Conservation (phyloP, 2,113 vertebrate species). For the Oxyruncus cristatus region DNA sequence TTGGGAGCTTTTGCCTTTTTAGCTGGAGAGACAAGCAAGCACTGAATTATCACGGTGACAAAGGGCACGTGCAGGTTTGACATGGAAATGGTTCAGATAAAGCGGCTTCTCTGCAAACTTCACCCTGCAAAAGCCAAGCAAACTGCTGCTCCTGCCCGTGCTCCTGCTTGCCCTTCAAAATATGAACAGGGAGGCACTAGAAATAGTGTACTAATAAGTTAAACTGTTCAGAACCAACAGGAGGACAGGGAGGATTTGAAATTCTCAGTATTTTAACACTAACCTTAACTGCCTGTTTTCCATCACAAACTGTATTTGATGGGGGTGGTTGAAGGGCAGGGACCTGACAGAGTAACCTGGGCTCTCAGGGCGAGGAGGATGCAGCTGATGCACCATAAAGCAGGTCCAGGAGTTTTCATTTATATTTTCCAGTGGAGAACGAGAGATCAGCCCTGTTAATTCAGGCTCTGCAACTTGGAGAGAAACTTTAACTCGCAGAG, state of each 20-base stretch:
- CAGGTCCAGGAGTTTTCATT: neutral
- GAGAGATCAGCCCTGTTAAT: neutral
- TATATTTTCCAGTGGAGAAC: neutral
- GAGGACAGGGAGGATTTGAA: neutral
- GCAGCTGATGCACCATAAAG: neutral
- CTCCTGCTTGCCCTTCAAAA: neutral
- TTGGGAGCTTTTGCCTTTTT: neutral
- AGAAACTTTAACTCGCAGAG: neutral
- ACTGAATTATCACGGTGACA: neutral
- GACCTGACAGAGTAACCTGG: neutral
- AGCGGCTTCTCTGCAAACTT: neutral
- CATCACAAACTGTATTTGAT: neutral
- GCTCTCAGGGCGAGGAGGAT: neutral
- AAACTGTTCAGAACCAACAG: neutral
- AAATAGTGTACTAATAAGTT: neutral
- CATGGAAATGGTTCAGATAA: neutral
- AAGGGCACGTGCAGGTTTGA: neutral
- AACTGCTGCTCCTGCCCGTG: neutral
- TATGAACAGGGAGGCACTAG: neutral
- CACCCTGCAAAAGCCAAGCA: neutral
- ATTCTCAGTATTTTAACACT: neutral
- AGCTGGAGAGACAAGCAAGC: neutral
- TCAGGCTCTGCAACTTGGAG: neutral
- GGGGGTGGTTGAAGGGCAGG: neutral
- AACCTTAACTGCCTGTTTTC: neutral